A percentile compares a stretch with the other conserved stretches of the same genome.
phyloP scores from a whole-genome alignment of 64 coral and sea anemone species.

The Pocillopora damicornis region DNA sequence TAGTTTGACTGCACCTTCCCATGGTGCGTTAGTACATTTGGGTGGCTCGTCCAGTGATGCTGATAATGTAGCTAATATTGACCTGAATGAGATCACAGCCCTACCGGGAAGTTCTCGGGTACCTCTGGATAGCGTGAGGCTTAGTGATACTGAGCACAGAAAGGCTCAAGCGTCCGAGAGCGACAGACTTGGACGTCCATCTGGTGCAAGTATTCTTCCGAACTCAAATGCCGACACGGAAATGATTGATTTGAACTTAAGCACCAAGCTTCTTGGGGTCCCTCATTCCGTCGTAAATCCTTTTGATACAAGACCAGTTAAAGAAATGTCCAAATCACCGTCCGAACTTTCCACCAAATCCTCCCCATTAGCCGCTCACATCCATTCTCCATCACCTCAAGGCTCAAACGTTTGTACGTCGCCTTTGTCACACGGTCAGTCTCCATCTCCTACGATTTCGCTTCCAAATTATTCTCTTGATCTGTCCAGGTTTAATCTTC shows the following conservation, averaged over 20 bases:
- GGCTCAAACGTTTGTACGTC: neutral
- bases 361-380: neutral
- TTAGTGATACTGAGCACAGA: neutral
- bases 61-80: neutral
- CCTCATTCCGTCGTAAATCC: slow-evolving; percentile 46
- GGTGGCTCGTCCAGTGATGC: neutral
- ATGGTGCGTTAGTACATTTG: neutral
- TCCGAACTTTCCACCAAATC: slow-evolving; percentile 3
- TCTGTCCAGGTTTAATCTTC: slow-evolving; percentile 48
- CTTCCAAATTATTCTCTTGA: slow-evolving; percentile 21
- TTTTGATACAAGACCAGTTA: neutral
- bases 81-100: neutral
- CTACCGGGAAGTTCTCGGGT: neutral
- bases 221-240: neutral
- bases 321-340: slow-evolving; percentile 21
- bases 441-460: neutral
- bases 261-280: slow-evolving; percentile 41
- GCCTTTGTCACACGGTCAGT: neutral
- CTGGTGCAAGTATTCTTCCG: neutral
- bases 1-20: neutral
- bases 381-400: neutral
- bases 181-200: neutral
- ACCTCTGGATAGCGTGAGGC: neutral
- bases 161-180: neutral
- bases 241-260: slow-evolving; percentile 63